These are phyloP conservation scores for Leucophenga montana DNA, from an alignment of 2,888 invertebrate species.

Conservation along the genomic window DNA sequence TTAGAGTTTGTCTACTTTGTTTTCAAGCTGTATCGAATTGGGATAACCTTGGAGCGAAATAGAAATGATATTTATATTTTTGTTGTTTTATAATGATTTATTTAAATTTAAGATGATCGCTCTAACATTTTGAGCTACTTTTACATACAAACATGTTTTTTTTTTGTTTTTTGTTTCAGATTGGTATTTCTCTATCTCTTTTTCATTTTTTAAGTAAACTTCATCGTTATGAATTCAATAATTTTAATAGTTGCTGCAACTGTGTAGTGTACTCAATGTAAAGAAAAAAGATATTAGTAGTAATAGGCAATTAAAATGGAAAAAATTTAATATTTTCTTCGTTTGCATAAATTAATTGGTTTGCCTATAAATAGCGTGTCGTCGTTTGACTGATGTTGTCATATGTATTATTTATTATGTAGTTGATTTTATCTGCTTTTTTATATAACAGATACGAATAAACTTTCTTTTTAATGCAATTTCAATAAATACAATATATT, in stretches of 20 bases:
- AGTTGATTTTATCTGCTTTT: background rate
- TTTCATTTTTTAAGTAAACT: slow-evolving; percentile 36
- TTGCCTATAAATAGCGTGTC: background rate
- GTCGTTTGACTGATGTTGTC: background rate
- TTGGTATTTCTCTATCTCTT: slow-evolving; percentile 39
- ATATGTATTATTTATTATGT: background rate
- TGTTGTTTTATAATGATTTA: slow-evolving; percentile 52
- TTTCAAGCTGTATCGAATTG: too few species aligned
- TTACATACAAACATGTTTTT: slow-evolving; percentile 70
- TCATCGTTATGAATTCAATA: too few species aligned
- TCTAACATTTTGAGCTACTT: slow-evolving; percentile 69
- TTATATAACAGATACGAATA: background rate
- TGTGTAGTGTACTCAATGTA: background rate
- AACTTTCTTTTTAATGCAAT: background rate
- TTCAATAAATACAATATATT: background rate
- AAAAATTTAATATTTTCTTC: too few species aligned
- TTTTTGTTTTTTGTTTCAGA: too few species aligned
- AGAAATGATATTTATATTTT: slow-evolving; percentile 12
- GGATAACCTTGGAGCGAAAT: background rate
- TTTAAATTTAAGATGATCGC: slow-evolving; percentile 71
- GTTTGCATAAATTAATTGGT: too few species aligned
- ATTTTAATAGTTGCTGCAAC: too few species aligned
- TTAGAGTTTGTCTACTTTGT: too few species aligned
- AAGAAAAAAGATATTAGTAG: too few species aligned
- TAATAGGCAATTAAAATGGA: too few species aligned